Evolutionary conservation across 2,888 invertebrate species (phyloP).

Genomic region (Himalopsyche anomala): DNA sequence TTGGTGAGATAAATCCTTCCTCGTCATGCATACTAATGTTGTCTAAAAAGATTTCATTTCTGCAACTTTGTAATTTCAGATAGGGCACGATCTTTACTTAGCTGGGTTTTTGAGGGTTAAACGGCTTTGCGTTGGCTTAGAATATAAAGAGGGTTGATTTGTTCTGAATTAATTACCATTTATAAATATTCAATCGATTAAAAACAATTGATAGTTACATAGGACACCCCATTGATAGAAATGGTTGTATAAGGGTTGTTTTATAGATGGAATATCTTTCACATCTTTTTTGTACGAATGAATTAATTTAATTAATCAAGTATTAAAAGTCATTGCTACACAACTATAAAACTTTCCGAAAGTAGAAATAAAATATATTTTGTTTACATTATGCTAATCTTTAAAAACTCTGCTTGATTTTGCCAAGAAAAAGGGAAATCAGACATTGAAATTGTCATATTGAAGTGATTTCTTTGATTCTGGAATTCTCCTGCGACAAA

Average conservation of each 20-base stretch:
- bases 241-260: too few relatives aligned
- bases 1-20: constrained; percentile 38
- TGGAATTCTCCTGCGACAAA: not conserved
- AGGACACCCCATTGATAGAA: too few relatives aligned
- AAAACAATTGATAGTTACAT: too few relatives aligned
- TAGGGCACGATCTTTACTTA: constrained; percentile 32
- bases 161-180: constrained; percentile 27
- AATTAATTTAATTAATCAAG: too few relatives aligned
- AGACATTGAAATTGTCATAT: not conserved
- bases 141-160: not conserved
- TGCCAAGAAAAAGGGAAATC: not conserved
- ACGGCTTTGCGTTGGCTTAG: not conserved
- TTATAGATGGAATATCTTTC: too few relatives aligned
- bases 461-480: not conserved
- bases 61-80: constrained; percentile 36
- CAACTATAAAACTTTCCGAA: too few relatives aligned
- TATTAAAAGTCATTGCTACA: too few relatives aligned
- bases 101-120: constrained; percentile 5
- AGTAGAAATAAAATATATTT: too few relatives aligned
- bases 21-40: constrained; percentile 32
- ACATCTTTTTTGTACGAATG: too few relatives aligned
- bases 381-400: too few relatives aligned
- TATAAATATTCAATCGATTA: constrained; percentile 15
- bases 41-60: constrained; percentile 33
- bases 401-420: not conserved